A percentile compares a stretch with the other conserved stretches of the same genome.
phyloP scores from a whole-genome alignment of 1,140 invertebrate species.

The Trissolcus basalis region DNA sequence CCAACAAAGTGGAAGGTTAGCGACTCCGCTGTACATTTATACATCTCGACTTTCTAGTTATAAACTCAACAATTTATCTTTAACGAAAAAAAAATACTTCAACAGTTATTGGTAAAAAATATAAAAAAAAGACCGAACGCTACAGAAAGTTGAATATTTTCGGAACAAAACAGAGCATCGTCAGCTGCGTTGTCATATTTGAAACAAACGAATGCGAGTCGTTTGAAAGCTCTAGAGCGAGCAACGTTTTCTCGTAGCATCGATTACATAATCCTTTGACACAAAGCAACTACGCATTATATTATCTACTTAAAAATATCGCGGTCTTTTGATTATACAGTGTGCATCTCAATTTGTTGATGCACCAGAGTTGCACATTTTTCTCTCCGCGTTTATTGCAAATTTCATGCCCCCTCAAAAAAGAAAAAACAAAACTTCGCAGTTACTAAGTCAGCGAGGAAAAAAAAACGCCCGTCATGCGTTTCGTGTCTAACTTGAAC shows the following conservation, averaged over 20 bases:
- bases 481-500: not conserved
- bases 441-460: no score
- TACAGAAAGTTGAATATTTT: no score
- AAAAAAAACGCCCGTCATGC: not conserved
- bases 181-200: not conserved
- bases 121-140: not conserved
- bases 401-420: no score
- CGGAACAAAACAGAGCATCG: not conserved
- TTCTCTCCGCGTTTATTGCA: not conserved
- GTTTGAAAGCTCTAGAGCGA: conserved; percentile 15
- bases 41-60: conserved; percentile 37
- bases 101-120: not conserved
- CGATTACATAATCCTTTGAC: conserved; percentile 39
- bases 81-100: conserved; percentile 8
- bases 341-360: not conserved
- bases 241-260: conserved; percentile 14
- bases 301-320: conserved; percentile 33
- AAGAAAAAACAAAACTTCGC: no score
- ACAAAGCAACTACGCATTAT: conserved; percentile 47
- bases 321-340: conserved; percentile 8
- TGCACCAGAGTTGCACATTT: conserved; percentile 6
- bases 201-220: not conserved
- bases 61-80: conserved; percentile 28
- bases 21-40: conserved; percentile 33
- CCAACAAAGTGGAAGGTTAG: conserved; percentile 53